Percentiles rank a stretch among this genome's conserved stretches.
Conservation (phyloP, 2,797 vertebrate species). For the Ambastaia sidthimunki region DNA sequence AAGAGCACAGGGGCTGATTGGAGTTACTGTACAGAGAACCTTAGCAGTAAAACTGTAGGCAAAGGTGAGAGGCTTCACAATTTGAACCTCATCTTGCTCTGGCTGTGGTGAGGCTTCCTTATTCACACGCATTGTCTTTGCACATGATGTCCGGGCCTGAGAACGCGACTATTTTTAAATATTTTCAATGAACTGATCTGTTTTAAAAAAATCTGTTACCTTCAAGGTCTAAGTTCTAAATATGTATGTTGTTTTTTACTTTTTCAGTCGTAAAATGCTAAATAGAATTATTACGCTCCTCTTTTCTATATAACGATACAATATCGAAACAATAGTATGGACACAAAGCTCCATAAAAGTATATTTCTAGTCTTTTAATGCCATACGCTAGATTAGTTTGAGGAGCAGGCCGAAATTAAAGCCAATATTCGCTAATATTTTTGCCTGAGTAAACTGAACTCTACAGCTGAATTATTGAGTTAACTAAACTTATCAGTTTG, state of each 20-base stretch:
- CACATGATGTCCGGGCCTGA: not conserved
- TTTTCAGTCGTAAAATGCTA: no score
- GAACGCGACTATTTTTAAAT: not conserved
- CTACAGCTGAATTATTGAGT: no score
- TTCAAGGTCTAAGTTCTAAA: not conserved
- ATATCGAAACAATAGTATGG: no score
- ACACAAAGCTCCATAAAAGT: no score
- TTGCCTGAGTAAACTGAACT: no score
- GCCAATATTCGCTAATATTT: no score
- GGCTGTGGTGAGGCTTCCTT: not conserved
- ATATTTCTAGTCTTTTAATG: no score
- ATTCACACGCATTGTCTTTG: not conserved
- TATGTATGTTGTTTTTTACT: not conserved
- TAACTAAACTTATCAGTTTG: no score
- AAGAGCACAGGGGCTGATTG: constrained; percentile 45
- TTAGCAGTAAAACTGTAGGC: constrained; percentile 28
- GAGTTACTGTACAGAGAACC: constrained; percentile 54
- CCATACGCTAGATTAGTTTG: no score
- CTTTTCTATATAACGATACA: no score
- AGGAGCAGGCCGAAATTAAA: no score
- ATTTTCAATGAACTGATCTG: not conserved
- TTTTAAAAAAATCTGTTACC: not conserved
- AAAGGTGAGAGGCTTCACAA: constrained; percentile 26
- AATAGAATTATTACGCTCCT: no score
- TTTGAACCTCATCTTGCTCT: not conserved